Evolutionary conservation across 2,888 invertebrate species (phyloP), one percentile per base, ranked within the genome.

Genomic region (Trichacis sp.): DNA sequence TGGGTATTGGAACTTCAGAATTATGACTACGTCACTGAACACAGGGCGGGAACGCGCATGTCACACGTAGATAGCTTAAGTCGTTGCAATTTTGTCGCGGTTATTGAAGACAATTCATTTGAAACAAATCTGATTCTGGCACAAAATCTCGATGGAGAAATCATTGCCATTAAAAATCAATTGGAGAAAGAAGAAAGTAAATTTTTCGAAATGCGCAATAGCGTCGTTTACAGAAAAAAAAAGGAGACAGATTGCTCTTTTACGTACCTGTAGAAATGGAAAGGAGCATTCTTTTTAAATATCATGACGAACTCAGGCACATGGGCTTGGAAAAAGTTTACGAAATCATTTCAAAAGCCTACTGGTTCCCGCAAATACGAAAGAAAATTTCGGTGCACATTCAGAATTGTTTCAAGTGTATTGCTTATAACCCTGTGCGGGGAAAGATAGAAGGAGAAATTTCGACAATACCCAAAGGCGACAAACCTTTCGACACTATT

Each of bases 231-330:
- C 24, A 17, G 59, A 11, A n/a, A n/a, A 71, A 74, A 33, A 40
- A 33, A 18, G 36, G 50, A 0, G 52, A 48, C 0, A 18, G 29
- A 2, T 12, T 69, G 18, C 36, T 73, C 3, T n/a, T n/a, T n/a
- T n/a, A n/a, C n/a, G n/a, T n/a, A n/a, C n/a, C n/a, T n/a, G n/a
- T n/a, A n/a, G n/a, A 6, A 4, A 67, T 70, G 64, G 69, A 68
- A 11, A 36, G n/a, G 2, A 64, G 45, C n/a, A 47, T 73, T 3
- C 36, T 70, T 1, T 48, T 42, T 11, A 59, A 56, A 17, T 72
- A 68, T 24, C 68, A 72, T 30, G 68, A 74, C 38, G 60, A 68
- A n/a, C 47, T 70, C n/a, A n/a, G n/a, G n/a, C 69, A 73, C 17
- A 17, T 67, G 1, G 70, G 61, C 0, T 3, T 52, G 0, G 73